Conservation (phyloP, 2,888 invertebrate genomes). For the Drosophila subquinaria region DNA sequence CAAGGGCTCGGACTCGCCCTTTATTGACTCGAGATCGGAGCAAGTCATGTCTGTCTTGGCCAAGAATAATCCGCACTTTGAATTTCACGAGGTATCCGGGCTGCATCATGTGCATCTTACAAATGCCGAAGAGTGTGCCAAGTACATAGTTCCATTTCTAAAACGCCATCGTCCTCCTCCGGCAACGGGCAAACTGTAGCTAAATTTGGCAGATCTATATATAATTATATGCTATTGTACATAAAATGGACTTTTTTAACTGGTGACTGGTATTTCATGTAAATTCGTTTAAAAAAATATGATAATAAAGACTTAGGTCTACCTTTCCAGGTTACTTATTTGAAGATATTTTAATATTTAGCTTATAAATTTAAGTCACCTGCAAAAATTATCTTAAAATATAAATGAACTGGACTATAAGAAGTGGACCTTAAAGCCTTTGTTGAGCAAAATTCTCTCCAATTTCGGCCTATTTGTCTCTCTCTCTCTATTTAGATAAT, state of each 20-base stretch:
- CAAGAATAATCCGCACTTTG: constrained; percentile 87
- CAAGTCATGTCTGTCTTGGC: constrained; percentile 87
- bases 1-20: constrained; percentile 87
- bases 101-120: constrained; percentile 91
- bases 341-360: no score
- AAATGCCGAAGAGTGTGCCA: constrained; percentile 88
- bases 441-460: no score
- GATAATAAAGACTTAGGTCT: no score
- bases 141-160: constrained; percentile 68
- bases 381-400: no score
- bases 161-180: constrained; percentile 48
- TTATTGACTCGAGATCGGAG: constrained; percentile 85
- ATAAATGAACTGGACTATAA: no score
- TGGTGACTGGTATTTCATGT: neutral
- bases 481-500: no score
- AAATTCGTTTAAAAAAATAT: neutral
- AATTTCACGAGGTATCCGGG: constrained; percentile 88
- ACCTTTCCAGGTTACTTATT: no score
- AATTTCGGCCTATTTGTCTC: no score
- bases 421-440: no score
- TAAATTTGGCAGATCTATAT: neutral
- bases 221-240: neutral
- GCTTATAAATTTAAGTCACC: no score
- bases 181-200: constrained; percentile 12
- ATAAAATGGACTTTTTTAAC: no score